Evolutionary conservation across 2,113 vertebrate species (phyloP), one percentile per base, ranked within the genome.

Genomic region (Nerophis lumbriciformis): DNA sequence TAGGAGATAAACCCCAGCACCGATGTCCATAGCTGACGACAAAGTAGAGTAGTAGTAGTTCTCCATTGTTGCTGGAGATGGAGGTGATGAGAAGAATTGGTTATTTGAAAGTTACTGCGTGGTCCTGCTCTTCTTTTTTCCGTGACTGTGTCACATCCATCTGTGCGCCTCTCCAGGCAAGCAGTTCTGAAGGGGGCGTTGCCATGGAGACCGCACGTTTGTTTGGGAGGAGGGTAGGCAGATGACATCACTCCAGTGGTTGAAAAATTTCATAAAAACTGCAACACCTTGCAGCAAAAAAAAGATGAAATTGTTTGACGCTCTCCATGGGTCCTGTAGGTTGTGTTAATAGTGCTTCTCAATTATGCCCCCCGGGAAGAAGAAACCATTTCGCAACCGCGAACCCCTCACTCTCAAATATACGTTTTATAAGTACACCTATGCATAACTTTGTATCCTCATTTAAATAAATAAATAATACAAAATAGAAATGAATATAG

Each of bases 21-120:
- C 88, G 8, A 92, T 90, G 75, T 94, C 93, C 86, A 92, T 79
- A n/a, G 67, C 59, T 0, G 91, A 89, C 4, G 91, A 90, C n/a
- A 94, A 67, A 78, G 90, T 87, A 53, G 93, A 94, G 12, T 39
- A 39, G 19, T 59, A 47, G 19, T 59, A 37, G 56, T 45, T 37
- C 13, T 21, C 19, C 44, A 59, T 44, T 3, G 7, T 45, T 12
- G 56, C 4, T 8, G 21, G 16, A 45, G 56, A 59, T 44, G 57
- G 12, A 16, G 54, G 10, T 8, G 28, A 54, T 14, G 36, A 9
- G 16, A 13, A 59, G 11, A 15, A 42, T 15, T 11, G 19, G 19
- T 6, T 15, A 5, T 49, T 49, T 11, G 12, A 11, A 11, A 8
- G 3, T n/a, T 54, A 36, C 35, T 35, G 6, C 7, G 6, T 8